Base-by-base conservation (phyloP, 1,140 invertebrate genomes). In the Pissodes strobi region DNA sequence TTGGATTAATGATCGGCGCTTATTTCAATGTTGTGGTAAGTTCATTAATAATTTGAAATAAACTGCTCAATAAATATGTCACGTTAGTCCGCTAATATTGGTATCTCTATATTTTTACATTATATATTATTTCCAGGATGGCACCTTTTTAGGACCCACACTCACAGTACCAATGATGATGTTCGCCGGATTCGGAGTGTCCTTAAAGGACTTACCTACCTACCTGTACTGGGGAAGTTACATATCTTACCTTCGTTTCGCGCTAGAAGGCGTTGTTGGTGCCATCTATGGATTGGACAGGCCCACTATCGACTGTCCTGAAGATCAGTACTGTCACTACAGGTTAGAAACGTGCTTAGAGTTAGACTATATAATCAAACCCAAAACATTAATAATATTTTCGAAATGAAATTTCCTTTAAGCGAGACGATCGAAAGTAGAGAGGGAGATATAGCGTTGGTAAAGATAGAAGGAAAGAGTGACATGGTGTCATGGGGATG, bases 191-290 rank as follows among this genome's bases (percentile, higher is more conserved):
- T 93, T 92, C 71, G 90, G 90, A 0, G 90, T 93, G 0, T 86
- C 87, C 0, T 75, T 92, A 4, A 76, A 84, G 0, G 90, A 93
- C 78, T 78, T 92, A 72, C 94, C 94, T 0, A 67, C 72, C 0
- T 94, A 94, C 73, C 78, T 97, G 0, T 85, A 89, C 70, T 95
- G 93, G 92, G 89, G 94, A 0, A 93, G 88, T 21, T 91, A 95
- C 71, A 79, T 94, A 39, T 94, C 92, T 13, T 96, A 94, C 73
- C 79, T 95, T 18, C 82, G 93, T 71, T 97, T 94, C 73, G 90
- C 90, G 2, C 82, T 95, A n/a, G 93, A 97, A 80, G 91, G 92
- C 45, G 84, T 83, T 37, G 85, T 93, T 12, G 82, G 84, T n/a
- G 86, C 92, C 2, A 90, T 96, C 49, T 97, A 95, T 71, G 91